phyloP scores from a whole-genome alignment of 23 tunicate genomes.

The Styela clava region DNA sequence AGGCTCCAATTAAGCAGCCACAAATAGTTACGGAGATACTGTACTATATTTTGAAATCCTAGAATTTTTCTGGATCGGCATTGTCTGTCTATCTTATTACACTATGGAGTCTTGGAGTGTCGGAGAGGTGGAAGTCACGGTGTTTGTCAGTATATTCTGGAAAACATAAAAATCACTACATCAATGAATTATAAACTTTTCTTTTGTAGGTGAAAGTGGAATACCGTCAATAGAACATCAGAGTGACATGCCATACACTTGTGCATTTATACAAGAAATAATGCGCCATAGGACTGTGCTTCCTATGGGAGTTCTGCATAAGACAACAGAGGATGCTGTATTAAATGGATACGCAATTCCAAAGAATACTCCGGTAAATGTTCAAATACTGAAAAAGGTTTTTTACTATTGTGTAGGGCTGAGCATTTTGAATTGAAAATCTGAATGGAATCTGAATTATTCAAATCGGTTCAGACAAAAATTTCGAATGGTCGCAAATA shows the following conservation, averaged over 20 bases:
- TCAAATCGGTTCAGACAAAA: no score
- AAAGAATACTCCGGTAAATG: conserved; percentile 24
- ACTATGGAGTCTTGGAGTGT: no score
- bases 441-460: no score
- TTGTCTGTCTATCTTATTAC: not conserved
- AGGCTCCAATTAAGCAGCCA: no score
- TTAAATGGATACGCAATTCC: conserved; percentile 15
- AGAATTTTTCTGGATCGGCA: not conserved
- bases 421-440: no score
- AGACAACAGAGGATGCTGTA: not conserved
- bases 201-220: conserved; percentile 8
- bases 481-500: no score
- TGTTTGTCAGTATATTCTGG: not conserved
- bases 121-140: no score
- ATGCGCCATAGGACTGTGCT: conserved; percentile 16
- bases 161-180: no score
- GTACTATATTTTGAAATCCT: not conserved
- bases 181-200: no score
- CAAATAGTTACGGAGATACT: no score
- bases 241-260: conserved; percentile 23
- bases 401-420: no score
- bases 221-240: conserved; percentile 5
- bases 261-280: conserved; percentile 28
- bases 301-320: conserved; percentile 22
- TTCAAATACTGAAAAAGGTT: no score